Conservation (phyloP, 2,888 invertebrate species). For the Euplagia quadripunctaria region DNA sequence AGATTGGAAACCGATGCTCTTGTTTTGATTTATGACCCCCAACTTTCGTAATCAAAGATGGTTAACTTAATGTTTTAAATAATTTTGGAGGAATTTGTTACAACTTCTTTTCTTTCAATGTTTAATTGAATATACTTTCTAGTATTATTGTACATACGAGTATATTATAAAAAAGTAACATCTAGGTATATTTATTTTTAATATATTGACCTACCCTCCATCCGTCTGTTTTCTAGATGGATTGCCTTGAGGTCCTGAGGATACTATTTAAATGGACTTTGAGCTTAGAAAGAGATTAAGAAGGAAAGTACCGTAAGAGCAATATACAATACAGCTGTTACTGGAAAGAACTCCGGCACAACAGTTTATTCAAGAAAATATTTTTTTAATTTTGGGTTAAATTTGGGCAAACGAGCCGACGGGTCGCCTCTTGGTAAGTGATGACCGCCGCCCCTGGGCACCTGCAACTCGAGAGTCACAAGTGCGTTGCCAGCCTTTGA, state of each 20-base stretch:
- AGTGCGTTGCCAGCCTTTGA: too few relatives aligned
- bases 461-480: too few relatives aligned
- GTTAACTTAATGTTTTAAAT: slow-evolving; percentile 55
- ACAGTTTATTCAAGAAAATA: too few relatives aligned
- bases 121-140: slow-evolving; percentile 15
- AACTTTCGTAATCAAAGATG: slow-evolving; percentile 61
- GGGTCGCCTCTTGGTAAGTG: too few relatives aligned
- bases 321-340: background rate
- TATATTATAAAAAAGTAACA: background rate
- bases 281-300: background rate
- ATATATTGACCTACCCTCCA: background rate
- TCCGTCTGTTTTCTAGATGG: background rate
- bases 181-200: background rate
- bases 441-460: too few relatives aligned
- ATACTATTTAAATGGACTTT: background rate
- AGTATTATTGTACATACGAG: background rate
- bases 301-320: background rate
- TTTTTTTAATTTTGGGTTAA: too few relatives aligned
- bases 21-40: slow-evolving; percentile 76
- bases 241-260: background rate
- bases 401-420: too few relatives aligned
- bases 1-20: slow-evolving; percentile 77
- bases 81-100: slow-evolving; percentile 33
- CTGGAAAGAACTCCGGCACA: background rate
- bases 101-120: slow-evolving; percentile 4